Conservation (phyloP, 2,113 vertebrate genomes). For the Alces alces region DNA sequence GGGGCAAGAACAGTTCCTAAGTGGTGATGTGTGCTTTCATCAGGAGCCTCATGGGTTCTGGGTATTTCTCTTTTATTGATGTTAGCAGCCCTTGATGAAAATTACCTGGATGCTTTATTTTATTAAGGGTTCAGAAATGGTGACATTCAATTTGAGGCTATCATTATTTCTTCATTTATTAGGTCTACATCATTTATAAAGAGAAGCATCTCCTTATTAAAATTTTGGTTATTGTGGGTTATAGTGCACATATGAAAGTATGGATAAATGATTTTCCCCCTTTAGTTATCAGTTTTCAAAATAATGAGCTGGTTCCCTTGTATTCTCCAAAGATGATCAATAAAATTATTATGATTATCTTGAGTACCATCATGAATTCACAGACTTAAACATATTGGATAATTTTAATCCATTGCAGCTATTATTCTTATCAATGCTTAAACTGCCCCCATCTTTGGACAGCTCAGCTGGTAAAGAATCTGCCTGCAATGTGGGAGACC, state of each 20-base stretch:
- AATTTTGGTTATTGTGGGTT: conserved; percentile 41
- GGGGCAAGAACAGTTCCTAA: neutral
- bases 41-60: neutral
- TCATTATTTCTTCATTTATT: conserved; percentile 44
- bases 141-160: neutral
- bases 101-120: conserved; percentile 19
- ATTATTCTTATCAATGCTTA: neutral
- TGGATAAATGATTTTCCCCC: neutral
- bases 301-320: conserved; percentile 13
- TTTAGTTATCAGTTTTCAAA: conserved; percentile 50
- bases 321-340: neutral
- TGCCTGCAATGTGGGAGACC: neutral
- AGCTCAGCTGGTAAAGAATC: neutral
- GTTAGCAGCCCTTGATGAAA: neutral
- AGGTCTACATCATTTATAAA: neutral
- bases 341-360: neutral
- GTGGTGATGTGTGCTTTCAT: neutral
- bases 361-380: neutral
- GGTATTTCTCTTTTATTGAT: neutral
- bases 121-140: neutral
- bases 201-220: conserved; percentile 18
- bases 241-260: neutral
- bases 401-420: neutral
- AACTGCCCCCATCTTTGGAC: neutral
- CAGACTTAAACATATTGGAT: neutral